These are phyloP conservation scores for Pocillopora damicornis DNA, from an alignment of 64 coral and sea anemone species.

Conservation along the genomic window DNA sequence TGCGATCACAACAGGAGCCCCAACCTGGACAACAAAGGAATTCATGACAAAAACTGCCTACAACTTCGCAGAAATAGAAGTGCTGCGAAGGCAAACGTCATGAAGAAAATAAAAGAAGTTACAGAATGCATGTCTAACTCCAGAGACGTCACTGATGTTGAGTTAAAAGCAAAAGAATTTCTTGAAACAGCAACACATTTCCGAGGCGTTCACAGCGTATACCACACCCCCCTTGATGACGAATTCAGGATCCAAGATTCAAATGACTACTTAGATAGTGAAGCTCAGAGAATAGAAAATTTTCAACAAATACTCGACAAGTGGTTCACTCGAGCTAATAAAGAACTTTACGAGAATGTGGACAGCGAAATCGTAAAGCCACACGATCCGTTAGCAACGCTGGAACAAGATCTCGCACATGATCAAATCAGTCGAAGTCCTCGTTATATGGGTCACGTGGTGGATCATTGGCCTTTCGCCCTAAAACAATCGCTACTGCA, in stretches of 20 bases:
- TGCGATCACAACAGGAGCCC: too few relatives aligned
- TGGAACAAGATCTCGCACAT: neutral
- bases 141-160: neutral
- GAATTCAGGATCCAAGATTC: conserved; percentile 15
- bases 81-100: neutral
- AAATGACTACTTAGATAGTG: neutral
- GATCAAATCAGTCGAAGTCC: neutral
- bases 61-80: conserved; percentile 2
- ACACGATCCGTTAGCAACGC: neutral
- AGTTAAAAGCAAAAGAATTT: neutral
- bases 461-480: too few relatives aligned
- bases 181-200: neutral
- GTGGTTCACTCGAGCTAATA: neutral
- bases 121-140: conserved; percentile 3
- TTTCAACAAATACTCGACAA: conserved; percentile 21
- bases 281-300: neutral
- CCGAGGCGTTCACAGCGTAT: conserved; percentile 4
- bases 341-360: neutral
- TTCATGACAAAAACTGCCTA: neutral
- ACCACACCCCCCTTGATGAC: conserved; percentile 8
- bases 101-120: conserved; percentile 9
- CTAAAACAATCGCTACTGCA: too few relatives aligned
- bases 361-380: conserved; percentile 2
- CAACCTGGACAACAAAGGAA: neutral
- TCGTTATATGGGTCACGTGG: neutral